Evolutionary conservation across 1,140 invertebrate genomes (phyloP), one percentile per base, ranked within the genome.

Genomic region (Berghia stephanieae): DNA sequence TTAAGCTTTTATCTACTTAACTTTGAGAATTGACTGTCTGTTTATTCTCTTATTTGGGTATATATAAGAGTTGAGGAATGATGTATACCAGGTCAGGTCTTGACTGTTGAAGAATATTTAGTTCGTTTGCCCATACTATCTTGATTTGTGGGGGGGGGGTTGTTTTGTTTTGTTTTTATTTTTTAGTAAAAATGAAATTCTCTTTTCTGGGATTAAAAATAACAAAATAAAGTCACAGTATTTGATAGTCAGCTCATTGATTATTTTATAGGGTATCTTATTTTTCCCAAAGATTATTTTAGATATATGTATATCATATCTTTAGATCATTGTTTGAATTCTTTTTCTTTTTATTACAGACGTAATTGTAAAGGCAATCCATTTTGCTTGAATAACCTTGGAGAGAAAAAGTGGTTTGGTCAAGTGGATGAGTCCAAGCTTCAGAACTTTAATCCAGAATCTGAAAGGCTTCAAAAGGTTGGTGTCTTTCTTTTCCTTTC

Each of bases 281-380:
- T 24, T 72, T 24, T 72, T 27, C 49, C n/a, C 10, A 24, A 16
- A 36, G 31, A 68, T 34, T 27, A 34, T 13, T 38, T 16, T 36
- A 34, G 40, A 6, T 40, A 13, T 68, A 13, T 8, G 13, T 66
- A 34, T 40, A 6, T 10, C 16, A 0, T 44, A 6, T 72, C 18
- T n/a, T 46, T 0, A 44, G 13, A 13, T 24, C n/a, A 72, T 21
- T 72, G 13, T 31, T 13, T 36, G 6, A 63, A 38, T 66, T 18
- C 40, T 77, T 34, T 63, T 49, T 13, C 38, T n/a, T 6, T 78
- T 69, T 76, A 46, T 91, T 90, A 46, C 78, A 93, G 93, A 78
- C 88, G 92, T 68, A 93, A 93, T 83, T 94, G 93, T 85, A 89
- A 86, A 77, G 90, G 91, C 66, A 94, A 93, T 89, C 93, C 93